Evolutionary conservation across 2,888 invertebrate genomes (phyloP).

Genomic region (Calliphora vomitoria): DNA sequence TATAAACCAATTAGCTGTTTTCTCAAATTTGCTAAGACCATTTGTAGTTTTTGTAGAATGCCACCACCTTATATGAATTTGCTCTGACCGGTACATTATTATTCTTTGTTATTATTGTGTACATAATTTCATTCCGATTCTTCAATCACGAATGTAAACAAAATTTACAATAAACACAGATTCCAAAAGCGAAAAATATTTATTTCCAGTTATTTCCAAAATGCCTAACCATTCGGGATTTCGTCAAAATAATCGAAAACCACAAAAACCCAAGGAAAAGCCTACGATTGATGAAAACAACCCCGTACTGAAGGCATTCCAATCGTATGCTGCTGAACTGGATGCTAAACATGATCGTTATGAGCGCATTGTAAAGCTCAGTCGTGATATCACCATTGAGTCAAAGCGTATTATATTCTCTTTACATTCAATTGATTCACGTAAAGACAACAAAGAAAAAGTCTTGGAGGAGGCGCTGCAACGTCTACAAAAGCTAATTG

Average conservation of each 20-base stretch:
- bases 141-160: not conserved
- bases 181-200: not conserved
- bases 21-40: no score
- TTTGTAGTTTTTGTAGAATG: no score
- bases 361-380: constrained; percentile 92
- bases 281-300: constrained; percentile 79
- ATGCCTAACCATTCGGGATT: constrained; percentile 77
- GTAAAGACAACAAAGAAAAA: constrained; percentile 86
- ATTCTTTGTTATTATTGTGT: no score
- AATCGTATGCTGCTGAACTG: constrained; percentile 87
- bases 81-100: no score
- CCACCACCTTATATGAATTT: no score
- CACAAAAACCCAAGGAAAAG: constrained; percentile 53
- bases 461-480: constrained; percentile 88
- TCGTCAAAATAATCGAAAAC: constrained; percentile 73
- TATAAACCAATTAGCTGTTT: no score
- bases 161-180: not conserved
- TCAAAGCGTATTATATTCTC: constrained; percentile 95
- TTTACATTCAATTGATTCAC: constrained; percentile 89
- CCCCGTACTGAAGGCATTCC: constrained; percentile 85
- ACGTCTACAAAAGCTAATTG: constrained; percentile 87
- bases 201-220: not conserved
- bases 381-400: constrained; percentile 94
- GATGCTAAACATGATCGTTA: constrained; percentile 93
- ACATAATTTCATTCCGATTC: no score